Evolutionary conservation across 2,888 invertebrate genomes (phyloP).

Genomic region (Acanthococcus lagerstroemiae): DNA sequence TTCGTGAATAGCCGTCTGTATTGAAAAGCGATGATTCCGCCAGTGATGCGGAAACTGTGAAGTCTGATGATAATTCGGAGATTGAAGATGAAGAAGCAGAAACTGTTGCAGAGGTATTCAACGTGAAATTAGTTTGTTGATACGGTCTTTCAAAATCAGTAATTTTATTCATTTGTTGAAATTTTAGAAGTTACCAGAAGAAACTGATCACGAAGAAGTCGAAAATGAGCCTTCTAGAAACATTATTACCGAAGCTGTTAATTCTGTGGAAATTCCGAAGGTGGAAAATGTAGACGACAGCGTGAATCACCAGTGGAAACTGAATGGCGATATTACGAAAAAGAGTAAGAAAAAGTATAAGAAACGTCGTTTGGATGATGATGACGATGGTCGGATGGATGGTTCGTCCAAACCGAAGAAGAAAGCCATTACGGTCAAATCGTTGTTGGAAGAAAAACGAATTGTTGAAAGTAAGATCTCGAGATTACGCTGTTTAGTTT

Average conservation of each 20-base stretch:
- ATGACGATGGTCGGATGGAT: not conserved
- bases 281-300: not conserved
- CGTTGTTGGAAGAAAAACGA: constrained; percentile 38
- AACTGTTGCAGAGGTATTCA: constrained; percentile 36
- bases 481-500: no score
- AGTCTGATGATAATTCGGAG: constrained; percentile 40
- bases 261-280: not conserved
- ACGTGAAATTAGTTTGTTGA: not conserved
- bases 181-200: constrained; percentile 26
- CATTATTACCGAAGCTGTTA: not conserved
- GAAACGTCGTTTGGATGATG: constrained; percentile 1
- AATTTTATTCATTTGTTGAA: not conserved
- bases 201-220: constrained; percentile 3
- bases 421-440: constrained; percentile 37
- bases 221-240: constrained; percentile 9
- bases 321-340: not conserved
- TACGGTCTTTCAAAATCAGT: not conserved
- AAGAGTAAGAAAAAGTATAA: constrained; percentile 3
- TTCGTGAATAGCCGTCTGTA: not conserved
- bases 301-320: not conserved
- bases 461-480: constrained; percentile 12
- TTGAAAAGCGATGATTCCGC: constrained; percentile 34
- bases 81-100: constrained; percentile 40
- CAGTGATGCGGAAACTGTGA: constrained; percentile 38
- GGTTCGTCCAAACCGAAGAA: constrained; percentile 33